These are phyloP conservation scores for Drosophila birchii DNA, from an alignment of 2,888 invertebrate genomes.

Conservation along the genomic window DNA sequence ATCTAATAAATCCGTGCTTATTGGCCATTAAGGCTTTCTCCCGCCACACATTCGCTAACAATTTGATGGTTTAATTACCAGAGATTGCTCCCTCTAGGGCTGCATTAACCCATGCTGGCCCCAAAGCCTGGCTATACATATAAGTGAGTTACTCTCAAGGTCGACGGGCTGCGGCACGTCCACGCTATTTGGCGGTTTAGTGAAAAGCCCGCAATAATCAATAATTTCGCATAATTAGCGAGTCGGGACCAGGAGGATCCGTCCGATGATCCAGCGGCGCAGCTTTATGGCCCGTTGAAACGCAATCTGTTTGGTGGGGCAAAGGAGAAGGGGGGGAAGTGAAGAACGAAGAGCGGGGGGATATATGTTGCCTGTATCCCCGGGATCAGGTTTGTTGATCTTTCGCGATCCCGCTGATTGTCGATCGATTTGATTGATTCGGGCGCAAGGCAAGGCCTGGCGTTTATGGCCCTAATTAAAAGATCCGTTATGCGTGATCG, in stretches of 20 bases:
- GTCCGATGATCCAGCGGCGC: not conserved
- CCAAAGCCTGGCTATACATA: not conserved
- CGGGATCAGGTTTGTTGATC: slow-evolving; percentile 49
- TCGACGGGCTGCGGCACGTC: slow-evolving; percentile 76
- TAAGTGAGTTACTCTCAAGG: slow-evolving; percentile 57
- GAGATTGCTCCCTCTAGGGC: not conserved
- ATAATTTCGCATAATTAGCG: slow-evolving; percentile 74
- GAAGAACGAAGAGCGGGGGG: not conserved
- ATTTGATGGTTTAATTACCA: slow-evolving; percentile 21
- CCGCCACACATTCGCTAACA: not conserved
- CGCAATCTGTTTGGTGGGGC: slow-evolving; percentile 44
- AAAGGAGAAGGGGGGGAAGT: not conserved
- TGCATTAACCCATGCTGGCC: slow-evolving; percentile 3
- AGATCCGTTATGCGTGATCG: slow-evolving; percentile 67
- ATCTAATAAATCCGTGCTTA: not conserved
- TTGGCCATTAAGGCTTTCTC: slow-evolving; percentile 1
- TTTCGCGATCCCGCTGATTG: slow-evolving; percentile 31
- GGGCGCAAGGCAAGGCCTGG: slow-evolving; percentile 41
- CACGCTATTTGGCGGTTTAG: slow-evolving; percentile 78
- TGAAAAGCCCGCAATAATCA: slow-evolving; percentile 72
- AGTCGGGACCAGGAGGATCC: slow-evolving; percentile 33
- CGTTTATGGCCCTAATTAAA: slow-evolving; percentile 67
- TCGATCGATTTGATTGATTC: slow-evolving; percentile 65
- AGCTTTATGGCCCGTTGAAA: slow-evolving; percentile 64
- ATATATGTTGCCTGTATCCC: not conserved